Base-by-base conservation (phyloP, 2,797 vertebrate species). In the Pelochelys cantorii region DNA sequence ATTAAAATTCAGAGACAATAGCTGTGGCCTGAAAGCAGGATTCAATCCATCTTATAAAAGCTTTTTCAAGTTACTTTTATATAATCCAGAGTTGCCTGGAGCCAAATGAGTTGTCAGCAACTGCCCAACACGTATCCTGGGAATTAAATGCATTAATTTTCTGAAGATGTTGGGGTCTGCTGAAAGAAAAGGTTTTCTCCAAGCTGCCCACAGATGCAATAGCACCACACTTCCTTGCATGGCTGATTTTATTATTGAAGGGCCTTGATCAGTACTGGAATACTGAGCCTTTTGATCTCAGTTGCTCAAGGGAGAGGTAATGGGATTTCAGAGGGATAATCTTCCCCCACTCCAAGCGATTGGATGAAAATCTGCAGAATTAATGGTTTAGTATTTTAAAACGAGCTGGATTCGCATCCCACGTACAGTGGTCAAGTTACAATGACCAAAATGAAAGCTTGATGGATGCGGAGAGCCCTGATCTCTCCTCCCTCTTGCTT, bases 31-130 rank as follows among this genome's bases (percentile, higher is more conserved):
- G 68, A 8, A 91, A 71, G 4, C 34, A 17, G 0, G 3, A 54
- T 10, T 75, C 10, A 84, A 25, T 79, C 55, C 25, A 57, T 1
- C 2, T 87, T 80, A 1, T 55, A 59, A 79, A 94, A 90, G 2
- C 3, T 11, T 89, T 82, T 60, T 1, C 0, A 87, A 82, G 31
- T 34, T 27, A 52, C 52, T 84, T 74, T n/a, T 75, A 56, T 86
- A 48, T 62, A 90, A 90, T 92, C 65, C 59, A 88, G 84, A 42
- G 57, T 48, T 71, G 57, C 34, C 62, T 60, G 74, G 84, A 92
- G 89, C 88, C 17, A n/a, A 0, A 0, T 89, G 87, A 85, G 78
- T 34, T 79, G 83, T 31, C 91, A 89, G 23, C 83, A 55, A 3
- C 8, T 48, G 48, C 27, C 27, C 57, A 87, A 5, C 2, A 1